These are phyloP conservation scores for Tachina grossa DNA, from an alignment of 2,888 invertebrate genomes.

Conservation along the genomic window DNA sequence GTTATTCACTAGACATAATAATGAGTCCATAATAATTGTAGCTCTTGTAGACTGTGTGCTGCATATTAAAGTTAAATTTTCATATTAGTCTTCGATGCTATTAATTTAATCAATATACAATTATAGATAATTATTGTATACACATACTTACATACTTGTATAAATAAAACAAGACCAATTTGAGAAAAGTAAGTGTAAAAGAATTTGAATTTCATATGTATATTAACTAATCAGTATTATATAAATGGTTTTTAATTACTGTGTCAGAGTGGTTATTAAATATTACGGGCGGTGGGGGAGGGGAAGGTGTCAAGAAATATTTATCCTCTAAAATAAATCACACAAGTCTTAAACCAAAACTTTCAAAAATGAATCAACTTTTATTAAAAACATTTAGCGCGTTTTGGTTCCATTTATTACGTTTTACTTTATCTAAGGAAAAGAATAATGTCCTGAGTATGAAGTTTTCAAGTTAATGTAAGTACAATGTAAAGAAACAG, in stretches of 20 bases:
- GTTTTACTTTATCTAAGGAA: no score
- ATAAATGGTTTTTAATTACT: not conserved
- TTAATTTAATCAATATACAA: not conserved
- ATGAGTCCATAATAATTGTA: not conserved
- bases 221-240: not conserved
- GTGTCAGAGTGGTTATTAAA: no score
- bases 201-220: not conserved
- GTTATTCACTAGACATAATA: not conserved
- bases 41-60: not conserved
- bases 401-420: no score
- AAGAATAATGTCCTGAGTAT: no score
- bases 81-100: not conserved
- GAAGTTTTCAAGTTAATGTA: no score
- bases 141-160: no score
- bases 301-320: no score
- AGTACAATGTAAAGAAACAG: no score
- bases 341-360: no score
- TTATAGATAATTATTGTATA: slow-evolving; percentile 5
- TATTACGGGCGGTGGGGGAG: no score
- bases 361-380: no score
- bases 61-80: not conserved
- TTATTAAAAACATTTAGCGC: no score
- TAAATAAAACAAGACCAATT: not conserved
- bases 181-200: not conserved
- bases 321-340: not conserved